These are phyloP conservation scores for Drosophila longiperda DNA, from an alignment of 2,888 invertebrate species.

Conservation along the genomic window DNA sequence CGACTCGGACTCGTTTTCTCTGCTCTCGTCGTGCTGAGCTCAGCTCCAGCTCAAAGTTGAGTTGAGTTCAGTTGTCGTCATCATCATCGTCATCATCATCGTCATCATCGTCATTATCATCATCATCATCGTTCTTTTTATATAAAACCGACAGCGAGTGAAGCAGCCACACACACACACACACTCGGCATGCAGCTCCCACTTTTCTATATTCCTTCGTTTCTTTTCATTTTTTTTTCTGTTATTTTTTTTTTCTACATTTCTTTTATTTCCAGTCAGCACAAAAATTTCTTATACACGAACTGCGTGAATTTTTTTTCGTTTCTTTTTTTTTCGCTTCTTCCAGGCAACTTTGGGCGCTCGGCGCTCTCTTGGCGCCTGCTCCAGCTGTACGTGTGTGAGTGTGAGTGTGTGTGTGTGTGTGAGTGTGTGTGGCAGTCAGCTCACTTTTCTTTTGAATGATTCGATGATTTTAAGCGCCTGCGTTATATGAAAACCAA, in stretches of 20 bases:
- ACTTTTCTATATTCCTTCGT: constrained; percentile 41
- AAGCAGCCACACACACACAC: constrained; percentile 50
- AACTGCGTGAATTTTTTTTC: constrained; percentile 45
- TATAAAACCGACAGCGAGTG: constrained; percentile 68
- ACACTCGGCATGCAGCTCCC: constrained; percentile 33
- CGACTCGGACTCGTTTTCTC: constrained; percentile 34
- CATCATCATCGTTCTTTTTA: constrained; percentile 52
- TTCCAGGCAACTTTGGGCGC: constrained; percentile 51
- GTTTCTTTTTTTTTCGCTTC: constrained; percentile 37
- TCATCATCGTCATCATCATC: constrained; percentile 44
- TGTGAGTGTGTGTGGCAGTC: constrained; percentile 68
- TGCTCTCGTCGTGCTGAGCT: constrained; percentile 24
- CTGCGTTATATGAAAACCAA: constrained; percentile 86
- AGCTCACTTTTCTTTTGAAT: constrained; percentile 84
- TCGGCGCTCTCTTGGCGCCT: constrained; percentile 58
- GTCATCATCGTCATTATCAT: constrained; percentile 33
- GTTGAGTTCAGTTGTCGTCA: constrained; percentile 51
- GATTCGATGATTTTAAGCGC: constrained; percentile 86
- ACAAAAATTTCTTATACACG: constrained; percentile 73
- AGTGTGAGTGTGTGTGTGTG: constrained; percentile 29
- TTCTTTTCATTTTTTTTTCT: constrained; percentile 28
- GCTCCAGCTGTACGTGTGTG: constrained; percentile 41
- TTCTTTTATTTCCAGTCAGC: constrained; percentile 73
- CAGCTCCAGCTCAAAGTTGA: constrained; percentile 48
- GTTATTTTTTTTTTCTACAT: constrained; percentile 48